Base-by-base conservation (phyloP, 1,140 invertebrate species). In the Tribolium castaneum region DNA sequence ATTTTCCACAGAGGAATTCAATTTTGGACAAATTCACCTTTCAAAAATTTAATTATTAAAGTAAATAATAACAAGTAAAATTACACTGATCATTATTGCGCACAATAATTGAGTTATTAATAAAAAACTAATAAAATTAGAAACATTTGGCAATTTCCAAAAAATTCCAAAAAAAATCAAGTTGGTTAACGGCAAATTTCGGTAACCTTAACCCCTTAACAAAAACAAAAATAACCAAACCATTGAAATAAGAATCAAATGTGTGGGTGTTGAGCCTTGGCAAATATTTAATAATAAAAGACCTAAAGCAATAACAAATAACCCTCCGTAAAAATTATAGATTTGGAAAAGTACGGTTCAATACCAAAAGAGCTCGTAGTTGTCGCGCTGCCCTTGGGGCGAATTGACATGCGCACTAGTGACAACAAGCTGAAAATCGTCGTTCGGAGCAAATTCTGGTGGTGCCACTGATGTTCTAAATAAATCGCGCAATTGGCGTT, bases 331-430 rank as follows among this genome's bases (percentile, higher is more conserved):
- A 66, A 66, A 66, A 35, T 66, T 66, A 66, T 66, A 66, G 59
- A 66, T 66, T 66, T 35, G 25, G 16, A 50, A 76, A 70, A 59
- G 71, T 78, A 75, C 77, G 73, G 77, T 78, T 78, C 77, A 78
- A 78, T 78, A 78, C 77, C 77, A 78, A 72, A 13, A 78, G 77
- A 78, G 70, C 35, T 75, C 77, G 77, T 78, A 30, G 66, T 72
- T 10, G 62, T 77, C 76, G 76, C 45, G 39, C 49, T 77, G 66
- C 76, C 66, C 75, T 70, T 52, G 76, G 45, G 66, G 76, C 76
- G 76, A 50, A 51, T 30, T 30, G 22, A 56, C 76, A 22, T 77
- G 76, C 76, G 76, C 66, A 77, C 6, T 52, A 30, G 70, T 50
- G 25, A 19, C 70, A 25, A 16, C 25, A 50, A 12, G 13, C 70